Conservation (phyloP, 1,140 invertebrate genomes). For the Bombus confusus region DNA sequence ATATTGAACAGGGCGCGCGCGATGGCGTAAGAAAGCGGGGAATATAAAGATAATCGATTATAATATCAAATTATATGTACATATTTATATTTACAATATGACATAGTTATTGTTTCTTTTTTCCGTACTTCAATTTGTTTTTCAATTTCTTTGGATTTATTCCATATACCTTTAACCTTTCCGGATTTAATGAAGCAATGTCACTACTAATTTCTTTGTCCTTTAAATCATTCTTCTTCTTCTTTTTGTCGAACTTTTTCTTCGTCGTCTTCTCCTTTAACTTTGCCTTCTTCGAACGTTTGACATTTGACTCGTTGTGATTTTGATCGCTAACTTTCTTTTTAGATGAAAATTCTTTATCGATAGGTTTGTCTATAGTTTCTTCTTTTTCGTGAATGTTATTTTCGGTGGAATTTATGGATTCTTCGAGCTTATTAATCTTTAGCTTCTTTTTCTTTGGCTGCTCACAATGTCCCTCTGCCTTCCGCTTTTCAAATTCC, state of each 20-base stretch:
- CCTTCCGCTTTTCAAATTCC: background rate
- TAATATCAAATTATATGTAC: constrained; percentile 17
- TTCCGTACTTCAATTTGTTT: constrained; percentile 85
- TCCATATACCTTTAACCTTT: constrained; percentile 93
- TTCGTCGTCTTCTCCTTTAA: constrained; percentile 15
- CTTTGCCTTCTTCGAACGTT: constrained; percentile 10
- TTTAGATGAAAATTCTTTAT: background rate
- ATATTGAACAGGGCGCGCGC: constrained; percentile 17
- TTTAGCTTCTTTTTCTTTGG: constrained; percentile 68
- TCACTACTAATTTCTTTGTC: constrained; percentile 62
- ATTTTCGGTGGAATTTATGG: constrained; percentile 15
- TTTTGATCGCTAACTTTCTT: background rate
- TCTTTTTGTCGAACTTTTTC: constrained; percentile 70
- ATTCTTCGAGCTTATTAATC: background rate
- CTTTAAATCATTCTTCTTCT: constrained; percentile 25
- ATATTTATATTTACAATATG: constrained; percentile 23
- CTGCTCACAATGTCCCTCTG: constrained; percentile 10
- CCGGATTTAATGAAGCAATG: constrained; percentile 85
- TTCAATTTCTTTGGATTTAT: constrained; percentile 96
- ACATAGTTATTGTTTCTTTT: constrained; percentile 62
- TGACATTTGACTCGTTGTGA: background rate
- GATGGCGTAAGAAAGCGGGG: background rate
- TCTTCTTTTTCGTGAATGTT: background rate
- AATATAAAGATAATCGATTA: background rate
- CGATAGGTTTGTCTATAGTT: background rate